Evolutionary conservation across 1,140 invertebrate genomes (phyloP), one percentile per base, ranked within the genome.

Genomic region (Musca vetustissima): DNA sequence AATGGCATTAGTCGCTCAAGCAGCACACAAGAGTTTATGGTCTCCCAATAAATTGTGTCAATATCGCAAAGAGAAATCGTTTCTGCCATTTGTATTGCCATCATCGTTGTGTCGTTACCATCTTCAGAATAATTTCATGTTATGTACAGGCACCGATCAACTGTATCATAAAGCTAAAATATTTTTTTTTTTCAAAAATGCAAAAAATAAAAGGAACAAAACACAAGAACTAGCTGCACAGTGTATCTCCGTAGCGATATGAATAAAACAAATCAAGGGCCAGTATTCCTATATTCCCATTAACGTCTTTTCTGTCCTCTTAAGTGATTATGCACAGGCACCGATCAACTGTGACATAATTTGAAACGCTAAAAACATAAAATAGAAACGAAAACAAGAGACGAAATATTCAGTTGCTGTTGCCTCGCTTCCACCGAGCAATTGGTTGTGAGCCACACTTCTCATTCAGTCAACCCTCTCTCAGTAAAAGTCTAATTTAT

Each of bases 111-210:
- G 36, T 43, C 11, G 6, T 43, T 43, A n/a, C 11, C 1, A 1
- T 25, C 55, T 13, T 25, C 11, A n/a, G 6, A 17, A 28, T 36
- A 8, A 57, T 43, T 6, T 43, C 11, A 36, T 36, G 76, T 72
- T 73, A 76, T 72, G 71, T 70, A 71, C 76, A 77, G 78, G 78
- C 67, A 80, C 78, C 68, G 78, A 48, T 79, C 78, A 76, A 80
- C 78, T 79, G 76, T 74, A 70, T 68, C 68, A 72, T 71, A 76
- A 73, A 74, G 74, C 77, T 79, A 80, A 69, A 79, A 79, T 64
- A 71, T 75, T 73, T 19, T 19, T 52, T 75, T 73, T 19, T 19
- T 52, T 6, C 75, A 65, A 52, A 73, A 73, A 78, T 66, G 75
- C 73, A 43, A 65, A 17, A 47, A 4, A 43, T 8, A 43, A 43